Percentiles rank a stretch among this genome's conserved stretches.
These are phyloP conservation scores for Trichonephila clavata DNA, from an alignment of 1,140 invertebrate genomes.

Conservation along the genomic window DNA sequence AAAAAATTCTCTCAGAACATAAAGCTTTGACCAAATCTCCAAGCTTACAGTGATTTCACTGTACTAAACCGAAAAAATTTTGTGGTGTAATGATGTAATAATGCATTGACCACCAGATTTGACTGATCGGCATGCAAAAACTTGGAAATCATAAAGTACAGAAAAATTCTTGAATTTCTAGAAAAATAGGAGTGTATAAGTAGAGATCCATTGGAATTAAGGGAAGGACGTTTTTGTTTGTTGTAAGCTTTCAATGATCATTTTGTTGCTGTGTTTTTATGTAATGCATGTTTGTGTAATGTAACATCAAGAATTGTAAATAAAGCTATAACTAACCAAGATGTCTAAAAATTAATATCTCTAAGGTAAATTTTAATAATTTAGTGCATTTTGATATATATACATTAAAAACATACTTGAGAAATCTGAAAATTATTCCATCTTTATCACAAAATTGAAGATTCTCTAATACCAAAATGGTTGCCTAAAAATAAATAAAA, in stretches of 20 bases:
- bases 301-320: not conserved
- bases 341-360: not conserved
- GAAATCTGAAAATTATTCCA: not conserved
- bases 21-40: too few relatives aligned
- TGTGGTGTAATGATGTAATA: too few relatives aligned
- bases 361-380: not conserved
- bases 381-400: not conserved
- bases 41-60: too few relatives aligned
- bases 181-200: too few relatives aligned
- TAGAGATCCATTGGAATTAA: too few relatives aligned
- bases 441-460: not conserved
- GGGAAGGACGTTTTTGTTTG: too few relatives aligned
- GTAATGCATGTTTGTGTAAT: not conserved
- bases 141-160: too few relatives aligned
- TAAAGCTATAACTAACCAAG: not conserved
- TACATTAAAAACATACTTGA: not conserved
- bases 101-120: too few relatives aligned
- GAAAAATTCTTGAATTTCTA: too few relatives aligned
- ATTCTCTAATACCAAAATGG: not conserved
- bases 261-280: not conserved
- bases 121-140: too few relatives aligned
- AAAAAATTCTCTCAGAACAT: too few relatives aligned
- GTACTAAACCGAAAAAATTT: too few relatives aligned
- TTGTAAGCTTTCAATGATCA: not conserved
- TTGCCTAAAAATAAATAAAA: slow-evolving; percentile 3